Percentiles rank a stretch among this genome's conserved stretches.
Evolutionary conservation across 2,113 vertebrate genomes (phyloP).

Genomic region (Strix uralensis): DNA sequence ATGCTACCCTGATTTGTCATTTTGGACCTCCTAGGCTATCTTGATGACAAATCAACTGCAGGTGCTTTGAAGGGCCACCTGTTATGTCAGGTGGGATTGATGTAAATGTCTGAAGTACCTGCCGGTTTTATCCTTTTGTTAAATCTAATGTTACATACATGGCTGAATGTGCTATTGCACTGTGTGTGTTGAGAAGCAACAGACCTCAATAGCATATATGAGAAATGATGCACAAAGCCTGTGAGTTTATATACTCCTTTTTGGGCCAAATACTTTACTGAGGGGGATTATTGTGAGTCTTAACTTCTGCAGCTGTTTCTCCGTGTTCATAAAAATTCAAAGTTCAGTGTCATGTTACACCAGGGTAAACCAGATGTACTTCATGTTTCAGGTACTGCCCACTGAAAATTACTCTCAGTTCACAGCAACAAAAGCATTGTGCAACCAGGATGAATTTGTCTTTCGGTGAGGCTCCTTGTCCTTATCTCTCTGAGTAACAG

Average conservation of each 20-base stretch:
- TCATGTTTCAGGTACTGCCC: neutral
- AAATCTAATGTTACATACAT: neutral
- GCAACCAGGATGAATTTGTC: neutral
- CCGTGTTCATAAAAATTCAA: slow-evolving; percentile 10
- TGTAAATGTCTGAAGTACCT: neutral
- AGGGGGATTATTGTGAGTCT: slow-evolving; percentile 7
- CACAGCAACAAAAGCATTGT: neutral
- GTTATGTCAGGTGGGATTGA: neutral
- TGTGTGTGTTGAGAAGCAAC: neutral
- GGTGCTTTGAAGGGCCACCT: slow-evolving; percentile 10
- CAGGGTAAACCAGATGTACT: neutral
- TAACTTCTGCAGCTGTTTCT: slow-evolving; percentile 56
- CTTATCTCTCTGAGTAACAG: neutral
- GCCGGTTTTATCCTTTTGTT: neutral
- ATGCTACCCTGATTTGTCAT: neutral
- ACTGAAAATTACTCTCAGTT: neutral
- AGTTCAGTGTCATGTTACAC: neutral
- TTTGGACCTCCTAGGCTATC: neutral
- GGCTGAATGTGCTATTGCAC: neutral
- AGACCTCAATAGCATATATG: neutral
- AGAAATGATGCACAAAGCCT: slow-evolving; percentile 34
- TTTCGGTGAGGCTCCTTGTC: neutral
- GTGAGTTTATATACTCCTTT: slow-evolving; percentile 17
- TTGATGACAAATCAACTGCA: neutral
- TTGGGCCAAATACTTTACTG: slow-evolving; percentile 12